A percentile compares a stretch with the other conserved stretches of the same genome.
Evolutionary conservation across 2,797 vertebrate species (phyloP).

Genomic region (Clarias platycephalus): DNA sequence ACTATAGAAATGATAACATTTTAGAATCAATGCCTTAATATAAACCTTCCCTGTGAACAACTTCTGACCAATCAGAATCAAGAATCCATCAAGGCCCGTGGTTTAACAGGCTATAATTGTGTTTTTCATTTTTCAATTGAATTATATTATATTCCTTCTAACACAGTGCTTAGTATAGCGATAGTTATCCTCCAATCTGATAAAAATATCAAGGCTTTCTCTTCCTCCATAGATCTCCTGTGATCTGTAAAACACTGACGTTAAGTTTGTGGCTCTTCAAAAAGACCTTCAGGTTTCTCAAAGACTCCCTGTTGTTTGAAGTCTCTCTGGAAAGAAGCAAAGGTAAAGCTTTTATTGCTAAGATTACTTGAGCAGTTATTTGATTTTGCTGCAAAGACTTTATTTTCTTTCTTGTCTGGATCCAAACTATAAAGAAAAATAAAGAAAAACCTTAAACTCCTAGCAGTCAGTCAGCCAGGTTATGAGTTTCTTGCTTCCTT

Average conservation of each 20-base stretch:
- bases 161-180: not conserved
- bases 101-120: not conserved
- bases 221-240: conserved; percentile 31
- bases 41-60: not conserved
- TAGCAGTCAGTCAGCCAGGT: not conserved
- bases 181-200: not conserved
- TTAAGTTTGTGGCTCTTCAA: conserved; percentile 49
- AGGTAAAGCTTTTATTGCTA: not conserved
- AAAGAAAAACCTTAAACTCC: not conserved
- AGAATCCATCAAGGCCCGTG: not conserved
- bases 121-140: not conserved
- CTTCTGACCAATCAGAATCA: not conserved
- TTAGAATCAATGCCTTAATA: not conserved
- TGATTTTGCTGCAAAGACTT: not conserved
- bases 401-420: not conserved
- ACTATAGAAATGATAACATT: not conserved
- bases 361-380: not conserved
- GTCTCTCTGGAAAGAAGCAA: not conserved
- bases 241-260: conserved; percentile 31
- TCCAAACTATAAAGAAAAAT: not conserved
- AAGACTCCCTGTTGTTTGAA: conserved; percentile 22
- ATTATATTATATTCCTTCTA: not conserved
- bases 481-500: not conserved
- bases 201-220: not conserved
- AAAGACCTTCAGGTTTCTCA: conserved; percentile 35